Base-by-base conservation (phyloP, 2,888 invertebrate species). In the Harpalus rubripes region DNA sequence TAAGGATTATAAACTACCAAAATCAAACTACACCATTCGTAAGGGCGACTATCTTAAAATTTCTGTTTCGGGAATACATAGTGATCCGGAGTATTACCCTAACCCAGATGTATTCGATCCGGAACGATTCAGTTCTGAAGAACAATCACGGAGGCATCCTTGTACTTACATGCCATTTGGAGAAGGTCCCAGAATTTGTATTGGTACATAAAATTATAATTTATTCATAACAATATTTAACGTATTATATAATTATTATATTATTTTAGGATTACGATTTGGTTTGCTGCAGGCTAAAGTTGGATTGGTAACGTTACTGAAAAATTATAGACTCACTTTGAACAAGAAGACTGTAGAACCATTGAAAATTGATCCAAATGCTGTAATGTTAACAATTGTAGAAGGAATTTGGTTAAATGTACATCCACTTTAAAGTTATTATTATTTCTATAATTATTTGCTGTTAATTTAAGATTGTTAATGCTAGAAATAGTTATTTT, bases 211-310 rank as follows among this genome's bases (percentile, higher is more conserved):
- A 63, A n/a, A n/a, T n/a, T n/a, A 12, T 10, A 22, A 22, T 18
- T 8, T 63, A 63, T 7, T 59, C 6, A 52, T 52, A 12, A n/a
- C 7, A 15, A 56, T 10, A 52, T 12, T 52, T 52, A 5, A 52
- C 12, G 1, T 44, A 44, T 52, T 32, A 22, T 4, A 44, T 44
- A 10, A n/a, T n/a, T n/a, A n/a, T n/a, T 10, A 5, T 10, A 44
- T 44, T 2, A 15, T 58, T 58, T n/a, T 58, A 79, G 79, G 79
- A 18, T 8, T 79, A 8, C 58, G 79, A 58, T 79, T 79, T 26
- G 79, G 79, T 5, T 56, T 79, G 59, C 58, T 79, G 32, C 79
- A 79, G 22, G 18, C 79, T 6, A 79, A 79, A 79, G 79, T 79
- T 10, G 79, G 58, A 59, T 39, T 79, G 10, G 26, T 32, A 10